These are phyloP conservation scores for Pardalotus punctatus DNA, from an alignment of 2,113 vertebrate species.

Conservation along the genomic window DNA sequence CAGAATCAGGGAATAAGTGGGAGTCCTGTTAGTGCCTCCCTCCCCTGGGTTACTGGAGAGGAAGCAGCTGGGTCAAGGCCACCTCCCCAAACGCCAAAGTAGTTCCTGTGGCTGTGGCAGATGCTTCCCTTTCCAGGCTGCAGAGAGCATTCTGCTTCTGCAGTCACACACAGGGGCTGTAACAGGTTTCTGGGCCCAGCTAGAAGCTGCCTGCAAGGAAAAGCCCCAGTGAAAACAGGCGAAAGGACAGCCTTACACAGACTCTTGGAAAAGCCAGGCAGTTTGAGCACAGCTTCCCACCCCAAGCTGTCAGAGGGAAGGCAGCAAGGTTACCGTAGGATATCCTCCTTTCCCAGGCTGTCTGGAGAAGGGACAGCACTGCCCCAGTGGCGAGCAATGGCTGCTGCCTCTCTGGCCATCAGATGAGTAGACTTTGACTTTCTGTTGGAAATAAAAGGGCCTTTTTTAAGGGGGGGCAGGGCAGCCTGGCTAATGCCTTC, in stretches of 20 bases:
- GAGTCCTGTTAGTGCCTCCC: neutral
- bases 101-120: neutral
- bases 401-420: conserved; percentile 65
- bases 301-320: neutral
- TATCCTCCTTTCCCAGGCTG: conserved; percentile 39
- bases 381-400: conserved; percentile 62
- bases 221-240: neutral
- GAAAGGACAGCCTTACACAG: neutral
- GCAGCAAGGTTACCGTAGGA: conserved; percentile 36
- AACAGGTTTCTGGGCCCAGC: neutral
- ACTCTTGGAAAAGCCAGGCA: neutral
- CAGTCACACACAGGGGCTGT: neutral
- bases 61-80: neutral
- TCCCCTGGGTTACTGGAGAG: neutral
- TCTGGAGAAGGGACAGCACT: conserved; percentile 32
- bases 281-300: neutral
- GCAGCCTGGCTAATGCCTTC: neutral
- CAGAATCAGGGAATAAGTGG: neutral
- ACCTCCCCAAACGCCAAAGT: neutral
- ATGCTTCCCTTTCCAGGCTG: neutral
- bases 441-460: conserved; percentile 13
- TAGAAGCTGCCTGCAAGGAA: neutral
- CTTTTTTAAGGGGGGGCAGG: neutral
- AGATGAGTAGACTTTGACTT: conserved; percentile 47
- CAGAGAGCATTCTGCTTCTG: neutral